Percentiles rank a stretch among this genome's conserved stretches.
Conservation (phyloP, 2,797 vertebrate genomes). For the Gymnoscopelus microlampas region DNA sequence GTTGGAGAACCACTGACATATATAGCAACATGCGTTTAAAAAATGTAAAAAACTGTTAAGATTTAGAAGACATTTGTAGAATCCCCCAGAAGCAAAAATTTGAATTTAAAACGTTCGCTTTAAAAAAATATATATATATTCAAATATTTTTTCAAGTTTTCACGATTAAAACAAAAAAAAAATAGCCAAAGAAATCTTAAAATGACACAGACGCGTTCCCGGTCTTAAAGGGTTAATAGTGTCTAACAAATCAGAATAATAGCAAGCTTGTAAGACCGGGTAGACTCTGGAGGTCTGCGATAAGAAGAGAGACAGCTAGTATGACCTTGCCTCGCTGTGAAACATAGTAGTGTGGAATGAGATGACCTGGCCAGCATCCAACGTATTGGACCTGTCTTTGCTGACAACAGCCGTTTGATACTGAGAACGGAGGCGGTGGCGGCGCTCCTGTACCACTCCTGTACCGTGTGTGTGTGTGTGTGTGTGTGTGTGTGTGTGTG, state of each 20-base stretch:
- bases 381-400: constrained; percentile 41
- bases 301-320: constrained; percentile 24
- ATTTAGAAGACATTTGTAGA: too few species aligned
- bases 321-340: constrained; percentile 37
- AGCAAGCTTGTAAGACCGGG: neutral
- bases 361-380: constrained; percentile 53
- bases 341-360: constrained; percentile 31
- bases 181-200: too few species aligned
- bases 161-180: too few species aligned
- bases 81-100: too few species aligned
- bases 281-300: constrained; percentile 9
- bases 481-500: constrained; percentile 2
- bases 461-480: neutral
- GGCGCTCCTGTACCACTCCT: constrained; percentile 19
- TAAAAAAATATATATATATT: too few species aligned
- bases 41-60: too few species aligned
- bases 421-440: constrained; percentile 38
- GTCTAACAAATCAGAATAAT: neutral
- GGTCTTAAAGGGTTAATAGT: too few species aligned
- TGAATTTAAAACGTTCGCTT: too few species aligned
- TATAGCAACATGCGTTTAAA: too few species aligned
- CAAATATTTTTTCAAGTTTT: too few species aligned
- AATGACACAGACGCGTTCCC: too few species aligned
- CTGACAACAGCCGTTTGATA: constrained; percentile 64
- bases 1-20: too few species aligned